Evolutionary conservation across 2,888 invertebrate species (phyloP).

Genomic region (Lasius fuliginosus): DNA sequence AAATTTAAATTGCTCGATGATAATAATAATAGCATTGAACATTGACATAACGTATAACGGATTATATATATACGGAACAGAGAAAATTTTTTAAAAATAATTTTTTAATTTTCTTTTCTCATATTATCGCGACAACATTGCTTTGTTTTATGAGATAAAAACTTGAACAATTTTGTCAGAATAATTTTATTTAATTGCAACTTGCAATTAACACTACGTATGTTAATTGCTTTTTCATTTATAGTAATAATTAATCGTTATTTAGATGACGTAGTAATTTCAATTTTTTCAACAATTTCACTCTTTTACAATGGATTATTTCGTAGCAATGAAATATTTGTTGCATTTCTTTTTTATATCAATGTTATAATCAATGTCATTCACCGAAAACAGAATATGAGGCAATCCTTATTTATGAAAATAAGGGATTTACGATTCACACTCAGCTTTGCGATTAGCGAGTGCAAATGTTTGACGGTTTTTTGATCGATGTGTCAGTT

Average conservation of each 20-base stretch:
- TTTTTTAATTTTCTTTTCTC: neutral
- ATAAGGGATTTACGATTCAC: neutral
- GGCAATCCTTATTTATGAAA: too few relatives aligned
- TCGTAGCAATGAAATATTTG: neutral
- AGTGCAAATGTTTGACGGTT: neutral
- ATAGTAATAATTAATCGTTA: constrained; percentile 9
- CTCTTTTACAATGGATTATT: neutral
- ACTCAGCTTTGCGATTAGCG: neutral
- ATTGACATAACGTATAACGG: neutral
- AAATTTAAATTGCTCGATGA: constrained; percentile 12
- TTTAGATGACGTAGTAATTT: neutral
- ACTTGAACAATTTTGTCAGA: constrained; percentile 5
- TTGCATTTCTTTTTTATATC: neutral
- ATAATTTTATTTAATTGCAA: neutral
- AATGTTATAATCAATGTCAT: neutral
- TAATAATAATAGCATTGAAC: neutral
- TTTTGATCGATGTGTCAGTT: neutral
- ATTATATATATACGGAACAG: neutral
- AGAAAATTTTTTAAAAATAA: neutral
- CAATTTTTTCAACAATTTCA: neutral
- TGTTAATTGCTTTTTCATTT: constrained; percentile 11
- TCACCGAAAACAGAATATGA: neutral
- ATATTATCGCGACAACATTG: neutral
- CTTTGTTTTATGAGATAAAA: neutral
- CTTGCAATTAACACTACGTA: neutral